These are phyloP conservation scores for Helicoverpa zea DNA, from an alignment of 1,140 invertebrate species.

Conservation along the genomic window DNA sequence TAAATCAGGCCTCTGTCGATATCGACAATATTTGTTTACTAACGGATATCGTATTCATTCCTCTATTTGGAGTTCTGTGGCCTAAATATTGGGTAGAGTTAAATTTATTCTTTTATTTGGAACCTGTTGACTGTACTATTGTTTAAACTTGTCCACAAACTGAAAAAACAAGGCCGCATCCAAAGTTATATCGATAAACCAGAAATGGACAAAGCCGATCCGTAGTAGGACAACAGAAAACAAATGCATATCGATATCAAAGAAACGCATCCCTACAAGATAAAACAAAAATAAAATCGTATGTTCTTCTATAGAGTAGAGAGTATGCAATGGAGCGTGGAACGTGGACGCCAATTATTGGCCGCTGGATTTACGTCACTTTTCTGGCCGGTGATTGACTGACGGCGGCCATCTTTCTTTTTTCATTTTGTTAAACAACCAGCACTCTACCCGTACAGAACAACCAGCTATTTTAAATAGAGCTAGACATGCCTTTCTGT, in stretches of 20 bases:
- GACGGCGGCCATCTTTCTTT: constrained; percentile 46
- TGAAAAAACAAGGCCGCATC: not conserved
- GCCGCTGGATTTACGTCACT: constrained; percentile 60
- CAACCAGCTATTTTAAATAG: constrained; percentile 21
- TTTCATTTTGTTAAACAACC: constrained; percentile 49
- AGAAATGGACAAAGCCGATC: constrained; percentile 3
- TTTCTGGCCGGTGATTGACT: constrained; percentile 62
- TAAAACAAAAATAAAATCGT: constrained; percentile 39
- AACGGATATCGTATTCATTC: too few species aligned
- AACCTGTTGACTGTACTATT: not conserved
- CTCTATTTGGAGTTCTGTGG: not conserved
- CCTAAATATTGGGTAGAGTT: not conserved
- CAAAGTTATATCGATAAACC: constrained; percentile 3
- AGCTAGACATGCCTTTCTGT: not conserved
- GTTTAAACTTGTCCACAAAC: not conserved
- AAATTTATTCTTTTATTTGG: not conserved
- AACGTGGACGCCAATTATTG: constrained; percentile 67
- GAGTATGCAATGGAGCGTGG: constrained; percentile 55
- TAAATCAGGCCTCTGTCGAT: not conserved
- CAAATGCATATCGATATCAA: constrained; percentile 28
- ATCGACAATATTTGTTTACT: not conserved
- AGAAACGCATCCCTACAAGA: constrained; percentile 18
- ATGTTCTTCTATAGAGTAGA: constrained; percentile 32
- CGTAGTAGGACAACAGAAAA: constrained; percentile 9
- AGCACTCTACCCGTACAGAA: constrained; percentile 23